A percentile compares a stretch with the other conserved stretches of the same genome.
Conservation (phyloP, 2,113 vertebrate species). For the Kryptolebias marmoratus region DNA sequence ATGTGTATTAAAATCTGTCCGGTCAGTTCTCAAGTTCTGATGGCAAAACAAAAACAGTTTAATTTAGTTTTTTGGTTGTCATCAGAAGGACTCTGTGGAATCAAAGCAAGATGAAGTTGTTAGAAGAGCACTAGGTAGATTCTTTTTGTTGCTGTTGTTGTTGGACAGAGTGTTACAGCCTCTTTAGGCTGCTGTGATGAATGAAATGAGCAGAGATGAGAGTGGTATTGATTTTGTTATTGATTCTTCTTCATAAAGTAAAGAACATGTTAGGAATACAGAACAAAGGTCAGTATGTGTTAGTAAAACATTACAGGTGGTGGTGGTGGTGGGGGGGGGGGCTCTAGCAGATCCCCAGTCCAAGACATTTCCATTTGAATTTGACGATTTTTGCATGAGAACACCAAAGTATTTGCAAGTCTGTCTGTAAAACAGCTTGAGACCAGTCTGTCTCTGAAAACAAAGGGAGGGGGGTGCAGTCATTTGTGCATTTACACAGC, state of each 20-base stretch:
- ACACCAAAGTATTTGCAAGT: background rate
- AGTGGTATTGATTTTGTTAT: background rate
- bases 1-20: too few relatives aligned
- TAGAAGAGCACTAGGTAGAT: background rate
- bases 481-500: constrained; percentile 9
- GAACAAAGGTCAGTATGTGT: background rate
- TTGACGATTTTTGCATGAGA: background rate
- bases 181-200: background rate
- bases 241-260: background rate
- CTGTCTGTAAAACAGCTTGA: constrained; percentile 17
- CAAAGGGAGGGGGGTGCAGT: constrained; percentile 24
- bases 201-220: background rate
- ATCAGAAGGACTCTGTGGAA: background rate
- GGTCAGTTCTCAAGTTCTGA: too few relatives aligned
- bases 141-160: background rate
- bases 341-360: background rate
- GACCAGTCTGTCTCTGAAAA: constrained; percentile 28
- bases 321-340: too few relatives aligned
- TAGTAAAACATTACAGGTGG: background rate
- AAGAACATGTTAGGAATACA: too few relatives aligned
- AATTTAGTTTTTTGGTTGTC: too few relatives aligned
- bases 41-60: too few relatives aligned
- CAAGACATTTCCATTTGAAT: background rate
- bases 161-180: background rate
- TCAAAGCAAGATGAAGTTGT: background rate